These are phyloP conservation scores for Bradysia coprophila DNA, from an alignment of 1,140 invertebrate species.

Conservation along the genomic window DNA sequence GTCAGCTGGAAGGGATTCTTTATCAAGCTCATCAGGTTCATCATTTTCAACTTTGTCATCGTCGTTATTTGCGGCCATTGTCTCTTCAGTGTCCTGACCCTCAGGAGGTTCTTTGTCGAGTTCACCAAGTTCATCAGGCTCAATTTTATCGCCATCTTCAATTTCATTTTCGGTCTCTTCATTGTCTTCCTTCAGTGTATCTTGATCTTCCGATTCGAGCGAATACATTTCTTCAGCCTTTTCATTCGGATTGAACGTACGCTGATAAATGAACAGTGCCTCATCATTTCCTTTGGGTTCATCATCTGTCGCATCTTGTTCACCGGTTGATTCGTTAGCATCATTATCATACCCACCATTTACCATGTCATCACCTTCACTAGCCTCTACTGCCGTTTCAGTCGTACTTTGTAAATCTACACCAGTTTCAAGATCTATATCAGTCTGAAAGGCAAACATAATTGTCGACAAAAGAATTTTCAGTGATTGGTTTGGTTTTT, in stretches of 20 bases:
- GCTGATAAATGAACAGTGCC: slow-evolving; percentile 3
- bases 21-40: too few relatives aligned
- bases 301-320: slow-evolving; percentile 10
- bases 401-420: not conserved
- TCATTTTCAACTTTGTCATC: slow-evolving; percentile 10
- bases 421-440: not conserved
- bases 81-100: slow-evolving; percentile 1
- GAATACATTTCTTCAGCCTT: not conserved
- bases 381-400: not conserved
- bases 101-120: not conserved
- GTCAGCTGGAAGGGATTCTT: too few relatives aligned
- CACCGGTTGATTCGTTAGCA: too few relatives aligned
- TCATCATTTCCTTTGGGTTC: slow-evolving; percentile 9
- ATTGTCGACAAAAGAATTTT: too few relatives aligned
- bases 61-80: slow-evolving; percentile 3
- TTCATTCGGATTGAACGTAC: too few relatives aligned
- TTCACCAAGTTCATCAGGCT: slow-evolving; percentile 1
- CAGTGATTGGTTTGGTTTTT: too few relatives aligned
- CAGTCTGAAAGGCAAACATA: not conserved
- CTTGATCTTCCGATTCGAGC: not conserved
- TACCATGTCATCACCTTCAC: not conserved
- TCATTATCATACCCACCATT: slow-evolving; percentile 4
- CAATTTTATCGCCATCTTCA: slow-evolving; percentile 4
- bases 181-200: slow-evolving; percentile 9
- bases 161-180: slow-evolving; percentile 6